phyloP scores from a whole-genome alignment of 2,888 invertebrate genomes.

The Slavum lentiscoides region DNA sequence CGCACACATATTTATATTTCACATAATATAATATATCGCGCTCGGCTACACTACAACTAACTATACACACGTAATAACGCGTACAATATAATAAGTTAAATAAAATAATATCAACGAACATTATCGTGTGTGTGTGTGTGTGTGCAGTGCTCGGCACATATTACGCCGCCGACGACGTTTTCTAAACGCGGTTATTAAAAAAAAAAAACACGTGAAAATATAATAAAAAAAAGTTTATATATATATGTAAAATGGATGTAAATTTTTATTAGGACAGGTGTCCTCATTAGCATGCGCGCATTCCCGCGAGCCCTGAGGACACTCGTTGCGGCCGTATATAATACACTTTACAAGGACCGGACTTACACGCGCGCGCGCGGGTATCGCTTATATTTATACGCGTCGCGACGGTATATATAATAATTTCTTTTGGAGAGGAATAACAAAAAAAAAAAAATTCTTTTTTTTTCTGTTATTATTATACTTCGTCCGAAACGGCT shows the following conservation, averaged over 20 bases:
- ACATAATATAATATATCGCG: no score
- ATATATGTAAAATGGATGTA: slow-evolving; percentile 51
- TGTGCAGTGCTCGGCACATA: no score
- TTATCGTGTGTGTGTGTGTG: no score
- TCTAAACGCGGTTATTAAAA: slow-evolving; percentile 48
- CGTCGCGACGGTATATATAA: neutral
- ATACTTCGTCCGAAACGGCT: slow-evolving; percentile 29
- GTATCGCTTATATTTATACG: neutral
- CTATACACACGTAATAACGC: no score
- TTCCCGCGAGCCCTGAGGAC: slow-evolving; percentile 1
- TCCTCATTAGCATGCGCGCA: slow-evolving; percentile 47
- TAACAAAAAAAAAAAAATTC: no score
- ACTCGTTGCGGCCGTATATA: neutral
- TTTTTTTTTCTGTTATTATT: neutral
- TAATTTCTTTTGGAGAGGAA: slow-evolving; percentile 8
- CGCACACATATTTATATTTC: no score
- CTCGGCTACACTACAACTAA: no score
- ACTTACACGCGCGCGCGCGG: no score
- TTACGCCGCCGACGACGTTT: neutral
- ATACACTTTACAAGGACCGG: neutral
- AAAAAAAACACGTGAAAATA: slow-evolving; percentile 5
- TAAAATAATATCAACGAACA: no score
- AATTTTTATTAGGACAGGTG: slow-evolving; percentile 52
- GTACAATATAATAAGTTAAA: no score
- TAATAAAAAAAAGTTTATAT: slow-evolving; percentile 20